Conservation (phyloP, 2,113 vertebrate genomes). For the Galemys pyrenaicus region DNA sequence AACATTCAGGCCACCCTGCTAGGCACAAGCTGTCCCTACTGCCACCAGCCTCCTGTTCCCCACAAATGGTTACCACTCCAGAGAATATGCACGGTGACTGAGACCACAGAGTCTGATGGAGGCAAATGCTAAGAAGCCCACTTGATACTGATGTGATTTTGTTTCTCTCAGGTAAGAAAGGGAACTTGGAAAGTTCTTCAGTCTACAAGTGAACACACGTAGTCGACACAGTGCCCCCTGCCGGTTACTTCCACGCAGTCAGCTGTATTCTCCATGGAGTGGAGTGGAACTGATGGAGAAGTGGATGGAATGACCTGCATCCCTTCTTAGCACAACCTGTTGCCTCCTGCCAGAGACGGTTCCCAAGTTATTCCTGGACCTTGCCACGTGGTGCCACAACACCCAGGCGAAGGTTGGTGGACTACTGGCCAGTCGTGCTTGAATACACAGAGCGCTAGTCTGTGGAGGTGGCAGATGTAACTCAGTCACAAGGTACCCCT, state of each 20-base stretch:
- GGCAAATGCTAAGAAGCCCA: background rate
- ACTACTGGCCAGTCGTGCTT: background rate
- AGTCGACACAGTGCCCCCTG: background rate
- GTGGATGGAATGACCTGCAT: fast-evolving
- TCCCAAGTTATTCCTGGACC: background rate
- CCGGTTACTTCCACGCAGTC: background rate
- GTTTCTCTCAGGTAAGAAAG: background rate
- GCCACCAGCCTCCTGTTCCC: background rate
- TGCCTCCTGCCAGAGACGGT: background rate
- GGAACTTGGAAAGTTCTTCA: background rate
- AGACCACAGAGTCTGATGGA: too few relatives aligned
- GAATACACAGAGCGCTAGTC: fast-evolving
- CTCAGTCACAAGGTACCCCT: fast-evolving
- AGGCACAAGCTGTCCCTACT: background rate
- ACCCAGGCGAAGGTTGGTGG: background rate
- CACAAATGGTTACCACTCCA: fast-evolving
- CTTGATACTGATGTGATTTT: background rate
- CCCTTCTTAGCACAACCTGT: background rate
- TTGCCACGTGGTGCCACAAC: background rate
- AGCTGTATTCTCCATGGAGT: fast-evolving
- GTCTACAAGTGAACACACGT: background rate
- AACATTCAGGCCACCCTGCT: background rate
- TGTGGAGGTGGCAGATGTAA: fast-evolving
- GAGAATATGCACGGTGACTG: background rate
- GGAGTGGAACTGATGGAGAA: fast-evolving